Evolutionary conservation across 2,113 vertebrate genomes (phyloP).

Genomic region (Pithys albifrons): DNA sequence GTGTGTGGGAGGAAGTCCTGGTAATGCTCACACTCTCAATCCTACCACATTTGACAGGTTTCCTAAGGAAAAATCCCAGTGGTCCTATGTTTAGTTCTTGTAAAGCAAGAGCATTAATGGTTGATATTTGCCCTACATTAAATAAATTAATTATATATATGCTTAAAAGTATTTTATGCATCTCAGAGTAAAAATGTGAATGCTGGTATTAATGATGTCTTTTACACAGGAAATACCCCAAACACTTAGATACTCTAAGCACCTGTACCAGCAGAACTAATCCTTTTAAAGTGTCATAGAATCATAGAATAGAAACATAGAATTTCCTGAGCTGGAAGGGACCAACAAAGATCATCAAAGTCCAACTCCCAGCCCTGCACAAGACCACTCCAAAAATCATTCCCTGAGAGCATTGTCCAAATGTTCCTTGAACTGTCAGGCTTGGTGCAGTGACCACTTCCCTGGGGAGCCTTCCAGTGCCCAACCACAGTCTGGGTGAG

Average conservation of each 20-base stretch:
- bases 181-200: neutral
- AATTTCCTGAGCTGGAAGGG: neutral
- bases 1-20: neutral
- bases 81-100: neutral
- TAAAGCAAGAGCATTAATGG: neutral
- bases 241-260: neutral
- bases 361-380: neutral
- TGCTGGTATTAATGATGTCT: neutral
- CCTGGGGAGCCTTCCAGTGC: neutral
- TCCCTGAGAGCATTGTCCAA: neutral
- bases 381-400: neutral
- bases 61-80: neutral
- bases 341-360: neutral
- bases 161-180: neutral
- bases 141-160: neutral
- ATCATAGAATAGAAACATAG: neutral
- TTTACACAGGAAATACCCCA: neutral
- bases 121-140: neutral
- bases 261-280: neutral
- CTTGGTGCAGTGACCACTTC: neutral
- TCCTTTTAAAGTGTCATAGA: neutral
- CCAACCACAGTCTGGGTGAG: accelerated
- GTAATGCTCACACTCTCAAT: neutral
- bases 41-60: neutral
- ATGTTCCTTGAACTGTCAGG: neutral